phyloP scores from a whole-genome alignment of 2,797 vertebrate species.

The Pipistrellus pipistrellus region DNA sequence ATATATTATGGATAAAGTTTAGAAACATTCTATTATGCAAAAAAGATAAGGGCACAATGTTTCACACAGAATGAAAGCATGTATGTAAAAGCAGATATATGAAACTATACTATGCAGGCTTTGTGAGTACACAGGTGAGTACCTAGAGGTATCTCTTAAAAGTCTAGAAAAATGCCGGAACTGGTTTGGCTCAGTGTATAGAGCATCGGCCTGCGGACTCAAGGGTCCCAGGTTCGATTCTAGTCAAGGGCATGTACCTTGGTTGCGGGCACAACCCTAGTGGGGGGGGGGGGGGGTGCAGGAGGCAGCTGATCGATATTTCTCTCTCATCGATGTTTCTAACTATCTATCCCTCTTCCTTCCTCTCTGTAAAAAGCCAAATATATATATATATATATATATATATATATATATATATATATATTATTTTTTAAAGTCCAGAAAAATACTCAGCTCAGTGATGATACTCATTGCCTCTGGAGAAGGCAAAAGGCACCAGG shows the following conservation, averaged over 20 bases:
- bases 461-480: not conserved
- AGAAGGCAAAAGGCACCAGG: not conserved
- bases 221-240: too few species aligned
- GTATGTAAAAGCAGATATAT: not conserved
- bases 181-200: too few species aligned
- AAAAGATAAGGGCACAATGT: not conserved
- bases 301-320: too few species aligned
- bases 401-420: too few species aligned
- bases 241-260: too few species aligned
- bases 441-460: not conserved
- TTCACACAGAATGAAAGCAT: slow-evolving; percentile 1
- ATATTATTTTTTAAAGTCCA: not conserved
- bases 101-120: not conserved
- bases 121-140: not conserved
- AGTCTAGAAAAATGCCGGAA: not conserved
- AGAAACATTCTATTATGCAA: slow-evolving; percentile 21
- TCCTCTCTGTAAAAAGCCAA: too few species aligned
- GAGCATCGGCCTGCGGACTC: too few species aligned
- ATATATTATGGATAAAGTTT: not conserved
- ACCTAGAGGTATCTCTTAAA: not conserved
- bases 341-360: too few species aligned
- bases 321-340: too few species aligned
- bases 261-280: too few species aligned
- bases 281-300: too few species aligned
- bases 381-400: too few species aligned